Base-by-base conservation (phyloP, 1,140 invertebrate genomes). In the Cotesia glomerata region DNA sequence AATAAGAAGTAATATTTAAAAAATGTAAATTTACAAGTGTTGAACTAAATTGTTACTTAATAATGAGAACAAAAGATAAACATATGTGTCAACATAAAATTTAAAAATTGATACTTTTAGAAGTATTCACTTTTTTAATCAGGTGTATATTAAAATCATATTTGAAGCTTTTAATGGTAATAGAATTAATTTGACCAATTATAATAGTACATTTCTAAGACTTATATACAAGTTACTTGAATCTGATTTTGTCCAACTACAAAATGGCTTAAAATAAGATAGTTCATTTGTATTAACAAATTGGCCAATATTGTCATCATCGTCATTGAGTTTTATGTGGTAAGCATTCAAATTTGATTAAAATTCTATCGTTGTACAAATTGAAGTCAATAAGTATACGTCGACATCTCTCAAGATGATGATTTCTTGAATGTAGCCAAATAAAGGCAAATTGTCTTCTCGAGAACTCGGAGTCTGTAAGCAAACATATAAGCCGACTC, bases 311-410 rank as follows among this genome's bases (percentile, higher is more conserved):
- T 67, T 16, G 59, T 67, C 26, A n/a, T 67, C 35, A 66, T 67
- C n/a, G 51, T 71, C 64, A 52, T 14, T 16, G 14, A 14, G 14
- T 7, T 58, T 14, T 51, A 76, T 74, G 39, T 54, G 36, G 63
- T 74, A 76, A 11, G 73, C 66, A 71, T 76, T 72, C 1, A 76
- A 45, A 49, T 74, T 67, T 4, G 4, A 9, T 16, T 76, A 68
- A 56, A 75, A 73, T 11, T 49, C 7, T 35, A 49, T 3, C 36
- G 71, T 62, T 16, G 0, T 16, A 59, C 56, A 74, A 34, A 61
- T 35, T 32, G 69, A 66, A 69, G 32, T 62, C 9, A 39, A 39
- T 7, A 39, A 39, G 9, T 39, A 11, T 39, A 39, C 36, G 9
- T 39, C 36, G 5, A 7, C 9, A 7, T 39, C 9, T 39, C 36